A percentile compares a stretch with the other conserved stretches of the same genome.
These are phyloP conservation scores for Enteromius thamalakanensis DNA, from an alignment of 2,797 vertebrate genomes.

Conservation along the genomic window DNA sequence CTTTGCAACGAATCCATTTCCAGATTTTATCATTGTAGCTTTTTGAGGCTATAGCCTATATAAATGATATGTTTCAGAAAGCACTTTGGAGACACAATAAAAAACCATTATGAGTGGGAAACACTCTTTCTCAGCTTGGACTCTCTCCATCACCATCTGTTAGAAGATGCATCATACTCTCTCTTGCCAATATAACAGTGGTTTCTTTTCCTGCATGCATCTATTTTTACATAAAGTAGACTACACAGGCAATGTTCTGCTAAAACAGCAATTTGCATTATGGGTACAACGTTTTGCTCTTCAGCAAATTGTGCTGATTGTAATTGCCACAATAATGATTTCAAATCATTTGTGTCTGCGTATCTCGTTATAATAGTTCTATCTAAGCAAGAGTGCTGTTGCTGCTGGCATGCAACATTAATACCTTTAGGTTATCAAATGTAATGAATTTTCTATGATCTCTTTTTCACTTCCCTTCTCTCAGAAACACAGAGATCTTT, in stretches of 20 bases:
- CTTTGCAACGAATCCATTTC: neutral
- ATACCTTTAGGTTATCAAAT: too few species aligned
- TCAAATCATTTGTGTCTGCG: conserved; percentile 6
- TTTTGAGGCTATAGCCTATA: neutral
- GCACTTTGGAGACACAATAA: neutral
- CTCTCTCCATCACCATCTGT: conserved; percentile 17
- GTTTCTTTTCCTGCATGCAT: neutral
- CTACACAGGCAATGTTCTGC: neutral
- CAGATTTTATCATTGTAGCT: neutral
- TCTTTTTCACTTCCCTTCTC: neutral
- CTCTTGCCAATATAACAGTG: neutral
- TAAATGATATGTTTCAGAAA: neutral
- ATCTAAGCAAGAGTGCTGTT: too few species aligned
- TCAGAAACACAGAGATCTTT: neutral
- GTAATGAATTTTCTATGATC: neutral
- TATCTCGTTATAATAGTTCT: neutral
- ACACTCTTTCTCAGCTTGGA: neutral
- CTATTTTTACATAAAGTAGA: neutral
- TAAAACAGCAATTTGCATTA: neutral
- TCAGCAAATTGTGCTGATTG: neutral
- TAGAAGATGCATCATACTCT: neutral
- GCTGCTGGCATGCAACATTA: too few species aligned
- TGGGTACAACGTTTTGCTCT: neutral
- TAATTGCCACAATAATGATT: neutral
- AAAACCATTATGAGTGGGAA: neutral